Evolutionary conservation across 2,797 vertebrate genomes (phyloP).

Genomic region (Cyclopterus lumpus): DNA sequence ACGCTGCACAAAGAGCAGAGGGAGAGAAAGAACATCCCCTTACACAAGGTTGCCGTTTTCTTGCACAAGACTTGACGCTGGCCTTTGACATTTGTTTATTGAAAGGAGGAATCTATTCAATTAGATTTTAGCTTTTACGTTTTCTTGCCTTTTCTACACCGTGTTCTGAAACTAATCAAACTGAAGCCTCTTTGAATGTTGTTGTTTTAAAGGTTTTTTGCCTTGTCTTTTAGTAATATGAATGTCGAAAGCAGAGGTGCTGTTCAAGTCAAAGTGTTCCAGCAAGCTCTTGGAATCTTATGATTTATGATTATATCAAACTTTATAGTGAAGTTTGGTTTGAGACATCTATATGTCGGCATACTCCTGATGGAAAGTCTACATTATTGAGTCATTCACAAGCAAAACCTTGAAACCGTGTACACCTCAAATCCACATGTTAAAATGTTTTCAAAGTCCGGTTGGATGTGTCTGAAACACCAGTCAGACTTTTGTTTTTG

Average conservation of each 20-base stretch:
- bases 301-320: conserved; percentile 13
- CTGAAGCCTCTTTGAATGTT: conserved; percentile 4
- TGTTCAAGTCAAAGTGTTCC: conserved; percentile 5
- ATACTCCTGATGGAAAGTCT: conserved; percentile 4
- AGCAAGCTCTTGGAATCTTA: conserved; percentile 18
- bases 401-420: conserved; percentile 12
- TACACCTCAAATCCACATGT: background rate
- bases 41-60: conserved; percentile 50
- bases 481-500: background rate
- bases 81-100: conserved; percentile 75
- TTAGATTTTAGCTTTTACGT: conserved; percentile 47
- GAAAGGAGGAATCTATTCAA: conserved; percentile 57
- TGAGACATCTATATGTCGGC: conserved; percentile 7
- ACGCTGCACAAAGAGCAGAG: conserved; percentile 60
- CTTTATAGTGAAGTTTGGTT: background rate
- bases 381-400: conserved; percentile 10
- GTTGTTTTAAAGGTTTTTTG: conserved; percentile 1
- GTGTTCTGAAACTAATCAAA: conserved; percentile 21
- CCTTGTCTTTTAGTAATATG: conserved; percentile 27
- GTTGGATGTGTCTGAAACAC: background rate
- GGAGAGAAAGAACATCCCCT: conserved; percentile 12
- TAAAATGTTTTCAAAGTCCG: background rate
- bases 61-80: conserved; percentile 55
- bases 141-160: conserved; percentile 37
- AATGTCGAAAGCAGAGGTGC: background rate